A percentile compares a stretch with the other conserved stretches of the same genome.
Conservation (phyloP, 2,797 vertebrate species). For the Cryptoprocta ferox region DNA sequence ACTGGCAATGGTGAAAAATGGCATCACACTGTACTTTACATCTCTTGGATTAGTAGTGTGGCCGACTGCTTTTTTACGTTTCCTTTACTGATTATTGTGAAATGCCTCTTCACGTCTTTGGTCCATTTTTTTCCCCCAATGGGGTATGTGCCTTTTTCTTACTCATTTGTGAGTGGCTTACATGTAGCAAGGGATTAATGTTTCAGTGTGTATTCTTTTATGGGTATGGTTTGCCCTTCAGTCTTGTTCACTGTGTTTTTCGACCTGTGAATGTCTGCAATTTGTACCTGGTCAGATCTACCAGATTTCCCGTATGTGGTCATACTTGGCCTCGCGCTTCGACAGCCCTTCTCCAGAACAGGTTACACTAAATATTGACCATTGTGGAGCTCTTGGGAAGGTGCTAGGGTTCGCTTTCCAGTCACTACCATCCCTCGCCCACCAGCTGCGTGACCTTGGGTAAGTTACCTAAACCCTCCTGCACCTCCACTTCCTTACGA, state of each 20-base stretch:
- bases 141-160: neutral
- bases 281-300: neutral
- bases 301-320: neutral
- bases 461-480: neutral
- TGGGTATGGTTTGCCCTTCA: neutral
- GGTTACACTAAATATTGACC: accelerated
- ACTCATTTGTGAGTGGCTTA: neutral
- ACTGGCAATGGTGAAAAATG: neutral
- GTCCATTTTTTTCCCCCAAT: neutral
- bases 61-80: neutral
- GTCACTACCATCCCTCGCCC: accelerated
- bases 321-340: accelerated
- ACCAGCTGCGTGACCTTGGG: accelerated
- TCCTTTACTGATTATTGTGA: neutral
- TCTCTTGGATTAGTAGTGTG: neutral
- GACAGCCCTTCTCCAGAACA: neutral
- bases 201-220: neutral
- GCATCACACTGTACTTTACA: accelerated
- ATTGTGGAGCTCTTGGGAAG: accelerated
- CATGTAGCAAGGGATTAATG: neutral
- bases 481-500: neutral
- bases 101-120: neutral
- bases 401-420: neutral
- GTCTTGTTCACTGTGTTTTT: neutral
- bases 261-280: neutral